A percentile compares a stretch with the other conserved stretches of the same genome.
These are phyloP conservation scores for Dissostichus mawsoni DNA, from an alignment of 2,113 vertebrate genomes.

Conservation along the genomic window DNA sequence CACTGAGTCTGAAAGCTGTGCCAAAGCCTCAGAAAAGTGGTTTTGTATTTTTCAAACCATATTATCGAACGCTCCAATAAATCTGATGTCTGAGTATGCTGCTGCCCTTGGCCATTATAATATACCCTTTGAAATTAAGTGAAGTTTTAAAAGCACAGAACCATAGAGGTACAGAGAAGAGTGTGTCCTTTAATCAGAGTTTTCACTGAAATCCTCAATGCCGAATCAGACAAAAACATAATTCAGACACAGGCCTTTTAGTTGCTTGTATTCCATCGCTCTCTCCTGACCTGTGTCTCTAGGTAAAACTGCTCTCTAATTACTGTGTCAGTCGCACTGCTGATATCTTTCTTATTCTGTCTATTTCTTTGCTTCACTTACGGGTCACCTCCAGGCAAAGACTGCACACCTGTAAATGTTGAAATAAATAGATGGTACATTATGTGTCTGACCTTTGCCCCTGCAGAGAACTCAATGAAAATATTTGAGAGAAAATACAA, in stretches of 20 bases:
- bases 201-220: slow-evolving; percentile 67
- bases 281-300: slow-evolving; percentile 30
- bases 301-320: slow-evolving; percentile 49
- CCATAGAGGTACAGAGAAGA: slow-evolving; percentile 51
- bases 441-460: neutral
- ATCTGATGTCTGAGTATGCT: slow-evolving; percentile 61
- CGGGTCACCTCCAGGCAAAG: neutral
- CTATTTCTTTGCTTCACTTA: slow-evolving; percentile 1
- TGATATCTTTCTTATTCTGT: slow-evolving; percentile 9
- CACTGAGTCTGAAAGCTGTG: slow-evolving; percentile 42
- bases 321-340: slow-evolving; percentile 32
- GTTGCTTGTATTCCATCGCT: slow-evolving; percentile 33
- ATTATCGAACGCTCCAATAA: slow-evolving; percentile 59
- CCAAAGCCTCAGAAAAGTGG: slow-evolving; percentile 52
- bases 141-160: slow-evolving; percentile 64
- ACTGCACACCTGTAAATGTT: neutral
- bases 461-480: neutral
- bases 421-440: neutral
- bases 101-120: slow-evolving; percentile 71
- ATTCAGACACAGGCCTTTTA: slow-evolving; percentile 65
- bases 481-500: neutral
- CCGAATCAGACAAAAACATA: slow-evolving; percentile 62
- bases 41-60: slow-evolving; percentile 61
- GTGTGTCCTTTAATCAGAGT: slow-evolving; percentile 66
- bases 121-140: slow-evolving; percentile 62